Conservation (phyloP, 2,888 invertebrate genomes). For the Autographa pulchrina region DNA sequence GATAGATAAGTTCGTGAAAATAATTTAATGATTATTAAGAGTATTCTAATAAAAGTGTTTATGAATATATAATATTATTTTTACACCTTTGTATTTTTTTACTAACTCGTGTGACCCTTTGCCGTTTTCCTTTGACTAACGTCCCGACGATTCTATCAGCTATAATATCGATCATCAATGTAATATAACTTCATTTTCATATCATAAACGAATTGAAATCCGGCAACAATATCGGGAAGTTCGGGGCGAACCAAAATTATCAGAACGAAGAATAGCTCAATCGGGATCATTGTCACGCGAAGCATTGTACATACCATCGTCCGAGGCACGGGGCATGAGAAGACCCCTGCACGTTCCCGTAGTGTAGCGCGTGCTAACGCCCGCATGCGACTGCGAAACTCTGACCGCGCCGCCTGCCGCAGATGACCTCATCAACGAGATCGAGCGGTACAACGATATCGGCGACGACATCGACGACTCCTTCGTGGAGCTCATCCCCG, state of each 20-base stretch:
- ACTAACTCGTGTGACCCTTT: conserved; percentile 82
- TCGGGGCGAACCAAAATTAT: conserved; percentile 62
- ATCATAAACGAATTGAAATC: conserved; percentile 50
- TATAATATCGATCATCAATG: conserved; percentile 70
- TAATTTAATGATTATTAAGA: conserved; percentile 89
- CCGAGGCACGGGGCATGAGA: conserved; percentile 79
- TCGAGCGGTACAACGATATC: conserved; percentile 97
- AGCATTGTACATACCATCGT: conserved; percentile 65
- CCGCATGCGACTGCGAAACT: conserved; percentile 67
- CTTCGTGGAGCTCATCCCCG: conserved; percentile 94
- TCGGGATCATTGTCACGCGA: conserved; percentile 42
- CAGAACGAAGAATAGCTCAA: conserved; percentile 41
- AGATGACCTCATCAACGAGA: conserved; percentile 96
- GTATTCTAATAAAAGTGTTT: conserved; percentile 90
- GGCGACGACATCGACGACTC: conserved; percentile 98
- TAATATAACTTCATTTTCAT: conserved; percentile 60
- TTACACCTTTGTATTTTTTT: conserved; percentile 85
- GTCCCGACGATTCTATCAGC: conserved; percentile 85
- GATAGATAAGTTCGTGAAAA: conserved; percentile 88
- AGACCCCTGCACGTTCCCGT: conserved; percentile 64
- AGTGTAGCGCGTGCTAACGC: conserved; percentile 67
- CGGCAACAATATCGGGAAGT: conserved; percentile 47
- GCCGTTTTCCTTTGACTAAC: conserved; percentile 70
- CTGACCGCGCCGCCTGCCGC: conserved; percentile 80
- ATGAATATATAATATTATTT: conserved; percentile 90